phyloP scores from a whole-genome alignment of 2,888 invertebrate genomes.

The Tachystola acroxantha region DNA sequence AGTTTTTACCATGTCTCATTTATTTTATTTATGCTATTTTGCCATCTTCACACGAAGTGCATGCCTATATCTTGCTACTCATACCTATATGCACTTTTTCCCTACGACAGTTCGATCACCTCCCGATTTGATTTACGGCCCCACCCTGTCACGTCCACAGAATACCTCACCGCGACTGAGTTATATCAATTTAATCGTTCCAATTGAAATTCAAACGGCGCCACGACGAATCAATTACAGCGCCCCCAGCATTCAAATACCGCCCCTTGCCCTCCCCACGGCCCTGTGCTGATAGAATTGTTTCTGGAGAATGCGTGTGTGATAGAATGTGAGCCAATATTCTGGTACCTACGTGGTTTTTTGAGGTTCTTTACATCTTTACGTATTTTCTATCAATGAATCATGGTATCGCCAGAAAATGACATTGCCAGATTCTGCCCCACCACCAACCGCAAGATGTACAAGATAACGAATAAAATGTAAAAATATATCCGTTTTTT shows the following conservation, averaged over 20 bases:
- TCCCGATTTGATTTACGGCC: constrained; percentile 40
- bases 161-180: constrained; percentile 29
- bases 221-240: constrained; percentile 66
- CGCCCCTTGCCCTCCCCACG: constrained; percentile 26
- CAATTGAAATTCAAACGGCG: constrained; percentile 71
- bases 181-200: constrained; percentile 72
- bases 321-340: constrained; percentile 70
- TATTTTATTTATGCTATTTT: too few species aligned
- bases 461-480: too few species aligned
- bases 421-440: too few species aligned
- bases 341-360: constrained; percentile 23
- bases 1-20: too few species aligned
- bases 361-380: constrained; percentile 4
- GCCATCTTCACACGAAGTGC: too few species aligned
- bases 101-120: constrained; percentile 4
- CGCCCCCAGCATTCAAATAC: constrained; percentile 59
- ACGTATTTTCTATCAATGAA: too few species aligned
- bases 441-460: too few species aligned
- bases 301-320: constrained; percentile 73
- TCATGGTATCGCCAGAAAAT: too few species aligned
- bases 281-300: constrained; percentile 60
- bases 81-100: too few species aligned
- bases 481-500: too few species aligned
- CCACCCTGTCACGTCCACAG: constrained; percentile 32
- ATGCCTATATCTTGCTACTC: too few species aligned